These are phyloP conservation scores for Apocheima hispidaria DNA, from an alignment of 2,888 invertebrate genomes.

Conservation along the genomic window DNA sequence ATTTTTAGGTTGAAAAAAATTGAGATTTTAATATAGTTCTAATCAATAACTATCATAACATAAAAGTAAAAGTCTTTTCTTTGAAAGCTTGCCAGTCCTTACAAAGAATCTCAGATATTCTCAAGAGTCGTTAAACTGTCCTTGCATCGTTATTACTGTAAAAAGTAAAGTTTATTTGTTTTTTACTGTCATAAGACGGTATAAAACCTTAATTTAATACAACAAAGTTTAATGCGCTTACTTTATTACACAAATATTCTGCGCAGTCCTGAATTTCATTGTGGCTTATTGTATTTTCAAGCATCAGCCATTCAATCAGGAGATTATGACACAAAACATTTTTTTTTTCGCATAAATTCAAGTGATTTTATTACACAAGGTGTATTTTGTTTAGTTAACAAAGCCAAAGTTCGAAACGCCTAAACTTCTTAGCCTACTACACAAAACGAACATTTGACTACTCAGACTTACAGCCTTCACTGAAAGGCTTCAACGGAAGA, in stretches of 20 bases:
- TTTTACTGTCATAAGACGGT: constrained; percentile 16
- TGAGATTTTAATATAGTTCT: too few relatives aligned
- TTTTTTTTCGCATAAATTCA: background rate
- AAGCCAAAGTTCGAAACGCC: too few relatives aligned
- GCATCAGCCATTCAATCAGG: background rate
- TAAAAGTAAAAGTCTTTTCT: background rate
- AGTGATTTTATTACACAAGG: too few relatives aligned
- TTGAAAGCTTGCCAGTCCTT: background rate
- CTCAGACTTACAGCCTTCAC: too few relatives aligned
- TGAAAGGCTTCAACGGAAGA: too few relatives aligned
- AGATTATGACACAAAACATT: background rate
- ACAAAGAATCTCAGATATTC: constrained; percentile 10
- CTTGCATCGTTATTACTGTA: constrained; percentile 18
- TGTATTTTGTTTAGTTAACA: too few relatives aligned
- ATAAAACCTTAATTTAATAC: constrained; percentile 19
- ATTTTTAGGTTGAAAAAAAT: too few relatives aligned
- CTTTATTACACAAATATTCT: constrained; percentile 15
- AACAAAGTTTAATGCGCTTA: constrained; percentile 14
- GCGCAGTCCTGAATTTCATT: constrained; percentile 5
- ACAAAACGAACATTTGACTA: too few relatives aligned
- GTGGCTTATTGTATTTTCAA: constrained; percentile 16
- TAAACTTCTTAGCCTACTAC: too few relatives aligned
- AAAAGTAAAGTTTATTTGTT: constrained; percentile 15
- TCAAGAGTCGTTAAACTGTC: constrained; percentile 9
- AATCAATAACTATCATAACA: background rate